These are phyloP conservation scores for Syngnathus floridae DNA, from an alignment of 2,113 vertebrate genomes.

Conservation along the genomic window DNA sequence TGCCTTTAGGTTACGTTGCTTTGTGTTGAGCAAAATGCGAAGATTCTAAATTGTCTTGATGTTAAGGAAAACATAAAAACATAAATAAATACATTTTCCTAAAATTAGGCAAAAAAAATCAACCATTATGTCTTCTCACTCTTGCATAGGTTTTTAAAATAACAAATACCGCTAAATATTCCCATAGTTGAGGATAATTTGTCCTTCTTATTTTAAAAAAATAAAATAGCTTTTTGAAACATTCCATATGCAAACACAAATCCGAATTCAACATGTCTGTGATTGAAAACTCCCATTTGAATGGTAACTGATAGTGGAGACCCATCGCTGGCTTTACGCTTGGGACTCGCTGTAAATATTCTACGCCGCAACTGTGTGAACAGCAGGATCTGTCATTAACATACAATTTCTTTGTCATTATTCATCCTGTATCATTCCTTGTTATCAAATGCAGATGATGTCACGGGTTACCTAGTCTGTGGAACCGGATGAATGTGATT, in stretches of 20 bases:
- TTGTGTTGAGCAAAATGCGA: too few species aligned
- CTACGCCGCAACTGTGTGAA: slow-evolving; percentile 34
- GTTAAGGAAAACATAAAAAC: too few species aligned
- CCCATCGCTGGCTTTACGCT: slow-evolving; percentile 3
- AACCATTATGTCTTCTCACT: too few species aligned
- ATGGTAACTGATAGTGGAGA: background rate
- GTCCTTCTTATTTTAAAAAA: background rate
- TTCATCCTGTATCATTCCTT: background rate
- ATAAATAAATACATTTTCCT: too few species aligned
- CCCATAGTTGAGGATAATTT: background rate
- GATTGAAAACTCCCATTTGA: background rate
- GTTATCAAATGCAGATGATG: background rate
- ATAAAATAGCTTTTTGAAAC: background rate
- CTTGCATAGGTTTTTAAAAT: too few species aligned
- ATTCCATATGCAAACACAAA: background rate
- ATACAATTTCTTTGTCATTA: slow-evolving; percentile 6
- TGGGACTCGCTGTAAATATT: slow-evolving; percentile 44
- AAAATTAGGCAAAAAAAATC: too few species aligned
- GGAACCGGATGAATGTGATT: background rate
- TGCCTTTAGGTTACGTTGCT: too few species aligned
- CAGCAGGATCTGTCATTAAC: slow-evolving; percentile 59
- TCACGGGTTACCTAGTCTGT: background rate
- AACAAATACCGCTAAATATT: too few species aligned
- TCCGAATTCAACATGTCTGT: background rate
- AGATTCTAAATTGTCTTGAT: too few species aligned